Conservation (phyloP, 2,888 invertebrate genomes). For the Eremobia ochroleuca region DNA sequence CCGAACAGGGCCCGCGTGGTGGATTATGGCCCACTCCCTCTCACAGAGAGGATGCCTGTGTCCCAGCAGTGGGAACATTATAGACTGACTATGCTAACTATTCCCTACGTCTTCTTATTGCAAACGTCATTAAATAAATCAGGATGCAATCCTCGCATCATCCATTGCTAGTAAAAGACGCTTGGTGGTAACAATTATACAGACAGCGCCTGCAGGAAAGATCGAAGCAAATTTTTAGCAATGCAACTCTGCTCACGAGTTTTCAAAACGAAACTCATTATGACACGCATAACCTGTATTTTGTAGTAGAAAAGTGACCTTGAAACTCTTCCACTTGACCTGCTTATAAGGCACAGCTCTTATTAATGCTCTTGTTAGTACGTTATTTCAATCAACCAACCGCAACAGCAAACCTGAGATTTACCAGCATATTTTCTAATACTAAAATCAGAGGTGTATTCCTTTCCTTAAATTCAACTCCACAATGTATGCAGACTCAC, state of each 20-base stretch:
- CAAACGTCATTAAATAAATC: background rate
- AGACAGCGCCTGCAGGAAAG: background rate
- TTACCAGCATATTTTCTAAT: background rate
- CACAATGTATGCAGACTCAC: background rate
- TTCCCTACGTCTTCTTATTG: background rate
- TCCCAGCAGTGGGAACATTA: background rate
- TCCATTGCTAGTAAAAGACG: background rate
- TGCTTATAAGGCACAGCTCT: background rate
- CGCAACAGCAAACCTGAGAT: background rate
- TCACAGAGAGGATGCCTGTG: too few species aligned
- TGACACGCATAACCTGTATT: background rate
- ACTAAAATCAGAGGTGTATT: background rate
- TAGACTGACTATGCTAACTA: background rate
- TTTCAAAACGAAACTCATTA: background rate
- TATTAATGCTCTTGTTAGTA: background rate
- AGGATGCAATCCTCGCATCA: background rate
- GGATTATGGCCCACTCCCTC: too few species aligned
- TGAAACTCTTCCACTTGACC: background rate
- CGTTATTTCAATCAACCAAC: background rate
- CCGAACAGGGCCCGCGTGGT: too few species aligned
- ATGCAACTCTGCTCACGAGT: background rate
- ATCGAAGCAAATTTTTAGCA: background rate
- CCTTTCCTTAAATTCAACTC: background rate
- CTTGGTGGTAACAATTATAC: background rate
- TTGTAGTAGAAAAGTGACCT: background rate